These are phyloP conservation scores for Suillia variegata DNA, from an alignment of 2,888 invertebrate genomes.

Conservation along the genomic window DNA sequence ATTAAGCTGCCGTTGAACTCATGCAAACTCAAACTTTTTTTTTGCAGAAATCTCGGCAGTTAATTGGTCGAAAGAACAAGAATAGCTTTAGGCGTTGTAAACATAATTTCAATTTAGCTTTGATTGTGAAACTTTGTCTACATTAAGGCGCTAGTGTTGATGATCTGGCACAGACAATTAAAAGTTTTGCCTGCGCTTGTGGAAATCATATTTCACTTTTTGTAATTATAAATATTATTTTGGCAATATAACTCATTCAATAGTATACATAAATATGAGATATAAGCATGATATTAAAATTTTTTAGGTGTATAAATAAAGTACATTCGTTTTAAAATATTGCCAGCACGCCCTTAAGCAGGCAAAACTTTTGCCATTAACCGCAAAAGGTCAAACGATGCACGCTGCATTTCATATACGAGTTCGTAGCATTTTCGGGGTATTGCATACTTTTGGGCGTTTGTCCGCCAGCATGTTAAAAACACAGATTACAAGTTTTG, in stretches of 20 bases:
- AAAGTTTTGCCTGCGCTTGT: neutral
- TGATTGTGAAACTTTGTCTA: neutral
- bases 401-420: neutral
- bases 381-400: constrained; percentile 1
- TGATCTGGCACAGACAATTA: neutral
- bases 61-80: neutral
- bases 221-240: no score
- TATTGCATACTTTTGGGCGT: no score
- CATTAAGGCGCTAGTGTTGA: neutral
- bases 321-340: no score
- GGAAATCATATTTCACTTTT: neutral
- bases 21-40: no score
- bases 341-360: no score
- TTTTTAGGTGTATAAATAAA: no score
- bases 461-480: no score
- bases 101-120: neutral
- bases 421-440: neutral
- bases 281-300: no score
- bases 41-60: neutral
- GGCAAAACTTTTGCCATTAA: neutral
- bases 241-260: no score
- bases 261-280: no score
- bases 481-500: neutral
- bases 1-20: no score
- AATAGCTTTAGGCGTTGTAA: neutral